Percentiles rank a stretch among this genome's conserved stretches.
Evolutionary conservation across 2,888 invertebrate species (phyloP).

Genomic region (Polyploca ridens): DNA sequence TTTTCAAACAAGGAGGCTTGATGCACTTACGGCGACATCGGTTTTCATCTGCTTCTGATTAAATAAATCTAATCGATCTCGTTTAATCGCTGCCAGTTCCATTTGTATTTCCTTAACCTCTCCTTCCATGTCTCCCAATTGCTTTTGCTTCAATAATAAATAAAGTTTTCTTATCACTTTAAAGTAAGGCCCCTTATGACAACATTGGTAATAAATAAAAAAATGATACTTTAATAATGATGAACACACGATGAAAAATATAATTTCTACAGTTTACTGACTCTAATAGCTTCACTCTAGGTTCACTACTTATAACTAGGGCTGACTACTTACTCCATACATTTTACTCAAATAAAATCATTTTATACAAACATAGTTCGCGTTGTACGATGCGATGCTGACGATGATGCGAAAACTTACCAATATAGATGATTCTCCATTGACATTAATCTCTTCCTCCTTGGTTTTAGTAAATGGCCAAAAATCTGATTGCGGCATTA

Average conservation of each 20-base stretch:
- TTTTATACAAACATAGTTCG: too few species aligned
- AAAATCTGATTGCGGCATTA: constrained; percentile 68
- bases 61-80: constrained; percentile 51
- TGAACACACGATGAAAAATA: too few species aligned
- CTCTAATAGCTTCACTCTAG: too few species aligned
- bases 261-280: too few species aligned
- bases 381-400: too few species aligned
- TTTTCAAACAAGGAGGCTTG: background rate
- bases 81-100: constrained; percentile 67
- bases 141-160: constrained; percentile 63
- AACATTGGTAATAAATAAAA: too few species aligned
- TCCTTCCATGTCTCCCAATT: constrained; percentile 73
- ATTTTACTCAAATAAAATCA: too few species aligned
- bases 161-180: background rate
- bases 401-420: constrained; percentile 21
- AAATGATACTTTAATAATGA: too few species aligned
- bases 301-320: too few species aligned
- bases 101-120: constrained; percentile 73
- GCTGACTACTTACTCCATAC: too few species aligned
- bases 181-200: too few species aligned
- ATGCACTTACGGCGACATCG: constrained; percentile 5
- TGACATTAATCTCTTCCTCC: constrained; percentile 26
- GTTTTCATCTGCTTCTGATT: constrained; percentile 25
- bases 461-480: constrained; percentile 58
- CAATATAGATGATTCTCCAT: constrained; percentile 33